These are phyloP conservation scores for Blastobasis adustella DNA, from an alignment of 2,888 invertebrate genomes.

Conservation along the genomic window DNA sequence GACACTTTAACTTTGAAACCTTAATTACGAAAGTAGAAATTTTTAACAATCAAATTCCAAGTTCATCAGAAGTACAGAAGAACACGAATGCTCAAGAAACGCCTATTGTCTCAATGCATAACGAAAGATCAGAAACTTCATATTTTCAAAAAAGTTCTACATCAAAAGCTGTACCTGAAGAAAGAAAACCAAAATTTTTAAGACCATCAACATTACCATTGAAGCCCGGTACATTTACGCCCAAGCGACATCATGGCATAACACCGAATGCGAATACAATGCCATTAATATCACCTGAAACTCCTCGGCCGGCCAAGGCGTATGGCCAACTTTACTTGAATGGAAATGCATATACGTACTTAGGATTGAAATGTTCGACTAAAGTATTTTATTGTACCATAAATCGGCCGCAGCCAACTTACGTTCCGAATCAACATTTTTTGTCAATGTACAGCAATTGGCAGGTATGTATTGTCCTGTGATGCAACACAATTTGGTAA, in stretches of 20 bases:
- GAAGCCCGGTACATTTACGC: conserved; percentile 88
- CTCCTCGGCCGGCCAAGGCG: conserved; percentile 91
- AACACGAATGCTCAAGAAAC: conserved; percentile 50
- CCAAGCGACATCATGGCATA: conserved; percentile 87
- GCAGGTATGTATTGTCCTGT: conserved; percentile 74
- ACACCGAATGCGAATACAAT: conserved; percentile 88
- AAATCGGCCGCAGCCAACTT: conserved; percentile 95
- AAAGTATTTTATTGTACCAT: conserved; percentile 94
- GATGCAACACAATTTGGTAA: neutral
- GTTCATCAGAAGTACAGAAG: conserved; percentile 57
- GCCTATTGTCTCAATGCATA: conserved; percentile 25
- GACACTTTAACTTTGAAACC: conserved; percentile 68
- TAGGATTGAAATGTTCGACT: conserved; percentile 93
- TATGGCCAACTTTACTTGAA: conserved; percentile 92
- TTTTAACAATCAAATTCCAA: conserved; percentile 59
- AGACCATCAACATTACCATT: conserved; percentile 88
- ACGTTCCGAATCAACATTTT: conserved; percentile 91
- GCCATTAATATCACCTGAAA: conserved; percentile 92
- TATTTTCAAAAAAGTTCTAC: conserved; percentile 63
- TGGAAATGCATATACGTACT: conserved; percentile 93
- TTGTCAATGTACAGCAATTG: conserved; percentile 98
- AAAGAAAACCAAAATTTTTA: conserved; percentile 79
- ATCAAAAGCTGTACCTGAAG: conserved; percentile 42
- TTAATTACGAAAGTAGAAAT: conserved; percentile 70
- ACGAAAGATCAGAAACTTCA: conserved; percentile 65